Evolutionary conservation across 37 sponge, comb jelly and placozoan genomes (phyloP), one percentile per base, ranked within the genome.

Genomic region (Lycopodina hypogea): DNA sequence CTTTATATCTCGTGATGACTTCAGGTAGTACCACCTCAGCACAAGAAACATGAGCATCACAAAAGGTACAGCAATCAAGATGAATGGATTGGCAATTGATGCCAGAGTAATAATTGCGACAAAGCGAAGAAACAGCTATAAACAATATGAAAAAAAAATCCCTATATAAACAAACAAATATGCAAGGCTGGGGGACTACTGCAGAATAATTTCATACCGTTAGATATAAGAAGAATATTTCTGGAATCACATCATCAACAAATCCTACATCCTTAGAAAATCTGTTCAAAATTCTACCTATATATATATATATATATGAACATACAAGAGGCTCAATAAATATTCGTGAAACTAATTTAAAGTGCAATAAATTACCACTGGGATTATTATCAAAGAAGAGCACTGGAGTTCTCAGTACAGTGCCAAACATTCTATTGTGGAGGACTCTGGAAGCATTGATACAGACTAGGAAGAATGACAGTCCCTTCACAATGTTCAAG

Each of bases 321-420:
- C n/a, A 45, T 45, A 45, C 48, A 45, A 45, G 48, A 4, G 4
- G 9, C 8, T 17, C 3, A 28, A 4, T 28, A 60, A 12, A 60
- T 60, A 28, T 7, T 29, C 61, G 12, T 60, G 29, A 28, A 60
- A 45, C n/a, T n/a, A n/a, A n/a, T n/a, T 28, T 28, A 60, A 60
- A n/a, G 29, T n/a, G 29, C 61, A 60, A 17, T 29, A 6, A 60
- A 3, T 70, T 67, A 78, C 79, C 94, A 50, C 81, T 76, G 9
- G 94, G 94, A 62, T 89, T 93, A 41, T 81, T 89, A 67, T 93
- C 91, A 73, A 93, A 93, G 73, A 93, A 93, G 42, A 82, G 77
- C 24, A 93, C 48, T 37, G 94, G 91, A 64, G 81, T 71, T 74
- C 81, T 72, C 1, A 93, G 77, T 22, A 93, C 59, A 24, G 87